Base-by-base conservation (phyloP, 2,888 invertebrate genomes). In the Thera britannica region DNA sequence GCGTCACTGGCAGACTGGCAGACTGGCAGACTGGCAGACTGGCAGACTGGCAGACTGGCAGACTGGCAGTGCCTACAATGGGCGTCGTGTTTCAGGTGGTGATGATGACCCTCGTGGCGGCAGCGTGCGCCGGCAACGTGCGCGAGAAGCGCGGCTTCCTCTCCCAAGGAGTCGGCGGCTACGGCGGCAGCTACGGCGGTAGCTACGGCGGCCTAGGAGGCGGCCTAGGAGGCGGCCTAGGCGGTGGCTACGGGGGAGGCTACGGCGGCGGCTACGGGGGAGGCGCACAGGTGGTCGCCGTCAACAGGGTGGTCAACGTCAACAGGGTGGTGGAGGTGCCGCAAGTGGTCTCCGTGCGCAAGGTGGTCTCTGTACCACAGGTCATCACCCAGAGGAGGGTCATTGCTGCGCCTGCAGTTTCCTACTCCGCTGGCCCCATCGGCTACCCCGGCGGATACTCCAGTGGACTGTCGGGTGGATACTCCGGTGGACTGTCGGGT, bases 321-420 rank as follows among this genome's bases (percentile, higher is more conserved):
- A 80, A 82, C 73, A 81, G 77, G 64, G 84, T 81, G 72, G 76
- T 85, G 68, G 72, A 75, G 62, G 83, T 84, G 68, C 85, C 85
- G n/a, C 79, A 83, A 68, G 80, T 83, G 60, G 75, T 84, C 65
- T 71, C 65, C 68, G 84, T 85, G 57, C 84, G 79, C 76, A 88
- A 83, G 76, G 73, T 84, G 58, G 81, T 90, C 77, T 83, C 86
- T 74, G 84, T 79, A 67, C 87, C 85, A 58, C 84, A 84, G 76
- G 82, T 87, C 69, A 81, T 90, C 76, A 79, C 84, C 58, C 86
- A 84, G 72, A 82, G 83, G 74, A 79, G 80, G 75, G 79, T 86
- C 64, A 75, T 80, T 71, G 75, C 83, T 70, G 72, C 77, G 68
- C 81, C 81, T 69, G 73, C 72, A 71, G 56, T 72, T 70, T 67